Evolutionary conservation across 2,113 vertebrate genomes (phyloP).

Genomic region (Nothobranchius furzeri): DNA sequence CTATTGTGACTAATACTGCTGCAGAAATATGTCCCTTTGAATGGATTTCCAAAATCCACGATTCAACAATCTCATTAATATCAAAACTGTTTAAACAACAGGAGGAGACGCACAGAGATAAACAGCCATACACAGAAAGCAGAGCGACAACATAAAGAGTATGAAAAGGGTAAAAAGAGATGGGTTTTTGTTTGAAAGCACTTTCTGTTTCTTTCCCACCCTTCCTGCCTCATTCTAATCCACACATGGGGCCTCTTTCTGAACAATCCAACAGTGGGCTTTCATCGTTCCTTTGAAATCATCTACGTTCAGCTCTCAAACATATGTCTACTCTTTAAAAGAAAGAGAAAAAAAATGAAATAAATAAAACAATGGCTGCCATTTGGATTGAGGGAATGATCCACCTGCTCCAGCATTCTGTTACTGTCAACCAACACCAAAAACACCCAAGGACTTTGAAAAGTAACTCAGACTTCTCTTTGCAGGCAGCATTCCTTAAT

Average conservation of each 20-base stretch:
- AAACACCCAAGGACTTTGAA: slow-evolving; percentile 70
- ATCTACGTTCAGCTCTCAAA: slow-evolving; percentile 63
- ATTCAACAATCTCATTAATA: slow-evolving; percentile 34
- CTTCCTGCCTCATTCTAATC: slow-evolving; percentile 66
- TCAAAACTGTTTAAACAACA: slow-evolving; percentile 50
- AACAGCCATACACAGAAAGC: slow-evolving; percentile 19
- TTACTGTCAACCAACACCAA: slow-evolving; percentile 54
- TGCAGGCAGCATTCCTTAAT: slow-evolving; percentile 17
- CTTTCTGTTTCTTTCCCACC: slow-evolving; percentile 61
- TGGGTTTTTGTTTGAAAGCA: slow-evolving; percentile 54
- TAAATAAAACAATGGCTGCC: slow-evolving; percentile 68
- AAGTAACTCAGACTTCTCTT: slow-evolving; percentile 51
- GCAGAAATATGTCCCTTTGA: slow-evolving; percentile 50
- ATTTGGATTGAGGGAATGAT: slow-evolving; percentile 65
- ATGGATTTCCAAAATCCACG: slow-evolving; percentile 38
- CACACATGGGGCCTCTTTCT: slow-evolving; percentile 69
- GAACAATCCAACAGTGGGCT: slow-evolving; percentile 75
- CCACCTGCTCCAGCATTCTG: slow-evolving; percentile 76
- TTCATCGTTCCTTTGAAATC: slow-evolving; percentile 74
- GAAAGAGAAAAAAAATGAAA: background rate
- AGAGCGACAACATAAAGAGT: slow-evolving; percentile 41
- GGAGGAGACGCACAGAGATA: background rate
- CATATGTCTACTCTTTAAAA: slow-evolving; percentile 73
- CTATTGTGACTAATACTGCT: slow-evolving; percentile 19
- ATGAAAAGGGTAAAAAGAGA: slow-evolving; percentile 35